Conservation (phyloP, 2,888 invertebrate species). For the Patella caerulea region DNA sequence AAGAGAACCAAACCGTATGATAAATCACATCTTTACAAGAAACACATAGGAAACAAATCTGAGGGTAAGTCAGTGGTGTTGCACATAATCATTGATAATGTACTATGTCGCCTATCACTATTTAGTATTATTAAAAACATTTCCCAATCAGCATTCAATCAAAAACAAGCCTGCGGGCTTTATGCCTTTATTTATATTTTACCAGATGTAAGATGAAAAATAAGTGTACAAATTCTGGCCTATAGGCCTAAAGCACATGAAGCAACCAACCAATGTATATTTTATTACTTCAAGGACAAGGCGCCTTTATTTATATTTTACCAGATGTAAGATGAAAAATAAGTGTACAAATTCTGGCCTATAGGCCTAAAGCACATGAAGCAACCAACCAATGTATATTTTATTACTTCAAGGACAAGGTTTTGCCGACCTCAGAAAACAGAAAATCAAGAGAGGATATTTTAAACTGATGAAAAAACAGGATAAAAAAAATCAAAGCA, state of each 20-base stretch:
- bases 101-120: too few species aligned
- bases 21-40: not conserved
- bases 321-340: too few species aligned
- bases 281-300: slow-evolving; percentile 21
- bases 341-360: too few species aligned
- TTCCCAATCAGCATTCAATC: too few species aligned
- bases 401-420: slow-evolving; percentile 22
- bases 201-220: too few species aligned
- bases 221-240: too few species aligned
- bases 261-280: not conserved
- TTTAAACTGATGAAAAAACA: slow-evolving; percentile 23
- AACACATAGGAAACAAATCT: slow-evolving; percentile 1
- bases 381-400: not conserved
- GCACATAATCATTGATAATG: too few species aligned
- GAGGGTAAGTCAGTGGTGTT: not conserved
- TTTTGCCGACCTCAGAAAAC: slow-evolving; percentile 15
- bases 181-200: too few species aligned
- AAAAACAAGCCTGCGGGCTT: too few species aligned
- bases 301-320: not conserved
- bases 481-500: not conserved
- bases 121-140: too few species aligned
- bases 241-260: too few species aligned
- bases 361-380: too few species aligned
- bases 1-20: not conserved
- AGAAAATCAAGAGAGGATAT: slow-evolving; percentile 15